These are phyloP conservation scores for Willowsia nigromaculata DNA, from an alignment of 2,888 invertebrate genomes.

Conservation along the genomic window DNA sequence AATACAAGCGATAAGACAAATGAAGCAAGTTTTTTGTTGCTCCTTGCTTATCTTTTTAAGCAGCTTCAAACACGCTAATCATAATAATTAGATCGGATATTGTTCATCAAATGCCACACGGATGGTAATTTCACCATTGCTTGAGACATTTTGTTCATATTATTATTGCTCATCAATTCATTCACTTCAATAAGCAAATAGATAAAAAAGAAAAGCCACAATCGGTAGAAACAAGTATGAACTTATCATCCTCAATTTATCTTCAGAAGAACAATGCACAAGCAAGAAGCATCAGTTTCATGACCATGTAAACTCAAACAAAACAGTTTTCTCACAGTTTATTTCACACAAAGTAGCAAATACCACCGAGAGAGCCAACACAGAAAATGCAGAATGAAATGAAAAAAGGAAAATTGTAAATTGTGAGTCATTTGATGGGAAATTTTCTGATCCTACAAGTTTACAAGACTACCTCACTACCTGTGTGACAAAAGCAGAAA, in stretches of 20 bases:
- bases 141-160: not conserved
- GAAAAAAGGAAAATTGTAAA: not conserved
- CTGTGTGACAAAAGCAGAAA: not conserved
- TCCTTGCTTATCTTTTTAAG: too few relatives aligned
- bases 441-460: too few relatives aligned
- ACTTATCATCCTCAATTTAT: not conserved
- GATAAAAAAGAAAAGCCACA: not conserved
- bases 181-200: not conserved
- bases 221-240: not conserved
- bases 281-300: not conserved
- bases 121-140: not conserved
- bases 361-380: not conserved
- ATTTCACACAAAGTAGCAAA: not conserved
- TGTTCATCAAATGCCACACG: not conserved
- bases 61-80: too few relatives aligned
- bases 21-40: too few relatives aligned
- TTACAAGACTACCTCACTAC: not conserved
- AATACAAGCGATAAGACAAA: too few relatives aligned
- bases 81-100: too few relatives aligned
- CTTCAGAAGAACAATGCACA: not conserved
- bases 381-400: not conserved
- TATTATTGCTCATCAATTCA: not conserved
- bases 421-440: not conserved
- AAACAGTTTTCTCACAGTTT: conserved; percentile 1
- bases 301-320: conserved; percentile 27